Evolutionary conservation across 2,113 vertebrate genomes (phyloP), one percentile per base, ranked within the genome.

Genomic region (Macrotis lagotis): DNA sequence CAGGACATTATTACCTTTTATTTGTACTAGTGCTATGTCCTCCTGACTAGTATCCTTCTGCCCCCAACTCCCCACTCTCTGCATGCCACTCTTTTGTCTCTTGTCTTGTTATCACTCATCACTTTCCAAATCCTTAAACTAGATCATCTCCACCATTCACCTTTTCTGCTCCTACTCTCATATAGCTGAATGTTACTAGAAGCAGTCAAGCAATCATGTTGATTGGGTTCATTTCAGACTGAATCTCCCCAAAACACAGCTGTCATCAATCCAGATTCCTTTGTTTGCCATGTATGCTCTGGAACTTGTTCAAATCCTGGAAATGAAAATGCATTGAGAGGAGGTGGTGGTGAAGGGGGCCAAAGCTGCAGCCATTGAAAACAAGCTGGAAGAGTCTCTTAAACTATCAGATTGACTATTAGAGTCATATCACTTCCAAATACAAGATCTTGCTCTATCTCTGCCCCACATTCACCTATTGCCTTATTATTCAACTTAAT

Each of bases 21-120:
- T 19, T 44, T 83, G 19, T 37, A 44, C 19, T 22, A 8, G 22
- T 44, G n/a, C 8, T 8, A 83, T 44, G 66, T 44, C 66, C 19
- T 83, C 4, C 66, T 83, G 66, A 83, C 16, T 44, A 8, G 14
- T 22, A 31, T 14, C 7, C 19, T 7, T 19, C n/a, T 44, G n/a
- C 6, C 16, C n/a, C 19, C 16, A 0, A 83, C 0, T 19, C n/a
- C 19, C 28, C 28, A 66, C 0, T 37, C 28, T 7, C 3, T 4
- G 10, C 11, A 31, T 59, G 53, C 53, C 8, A 59, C 4, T 2
- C 28, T 2, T 31, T 59, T 59, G 9, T 28, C 53, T 59, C 53
- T 59, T 59, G 53, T 31, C 26, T 28, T 28, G 0, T 59, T 59
- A 26, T 26, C 11, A 59, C 37, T 74, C 59, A n/a, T 74, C 1